These are phyloP conservation scores for Botia kubotai DNA, from an alignment of 2,797 vertebrate species.

Conservation along the genomic window DNA sequence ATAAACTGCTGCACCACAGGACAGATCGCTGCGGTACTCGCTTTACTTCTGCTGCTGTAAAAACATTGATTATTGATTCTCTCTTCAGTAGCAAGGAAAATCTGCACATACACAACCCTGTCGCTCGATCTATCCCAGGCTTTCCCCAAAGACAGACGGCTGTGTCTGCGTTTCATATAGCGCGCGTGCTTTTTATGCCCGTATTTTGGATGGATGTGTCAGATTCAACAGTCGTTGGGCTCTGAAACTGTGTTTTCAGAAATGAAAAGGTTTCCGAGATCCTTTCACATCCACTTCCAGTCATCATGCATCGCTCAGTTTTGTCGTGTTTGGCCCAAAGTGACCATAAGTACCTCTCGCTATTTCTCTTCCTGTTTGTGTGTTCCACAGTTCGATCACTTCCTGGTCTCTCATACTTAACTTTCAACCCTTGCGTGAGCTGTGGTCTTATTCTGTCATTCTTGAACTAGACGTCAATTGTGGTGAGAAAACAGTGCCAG, in stretches of 20 bases:
- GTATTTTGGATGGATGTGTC: slow-evolving; percentile 7
- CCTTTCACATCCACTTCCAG: background rate
- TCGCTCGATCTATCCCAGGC: background rate
- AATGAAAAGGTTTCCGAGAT: background rate
- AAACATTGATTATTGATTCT: background rate
- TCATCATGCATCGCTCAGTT: slow-evolving; percentile 17
- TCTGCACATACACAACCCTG: too few relatives aligned
- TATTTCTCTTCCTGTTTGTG: background rate
- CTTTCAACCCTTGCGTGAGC: slow-evolving; percentile 5
- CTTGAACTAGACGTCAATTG: background rate
- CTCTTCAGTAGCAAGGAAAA: slow-evolving; percentile 3
- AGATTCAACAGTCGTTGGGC: slow-evolving; percentile 9
- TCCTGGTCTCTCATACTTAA: background rate
- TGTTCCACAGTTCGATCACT: background rate
- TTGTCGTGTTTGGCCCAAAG: background rate
- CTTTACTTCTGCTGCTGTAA: background rate
- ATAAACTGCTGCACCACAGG: slow-evolving; percentile 14
- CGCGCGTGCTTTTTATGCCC: slow-evolving; percentile 10
- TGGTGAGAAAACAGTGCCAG: background rate
- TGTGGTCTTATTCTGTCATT: background rate
- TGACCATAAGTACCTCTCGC: slow-evolving; percentile 16
- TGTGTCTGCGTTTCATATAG: slow-evolving; percentile 8
- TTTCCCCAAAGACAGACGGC: slow-evolving; percentile 18
- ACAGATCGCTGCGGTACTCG: slow-evolving; percentile 19
- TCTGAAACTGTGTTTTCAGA: slow-evolving; percentile 23